Evolutionary conservation across 2,113 vertebrate genomes (phyloP).

Genomic region (Glaucomys volans): DNA sequence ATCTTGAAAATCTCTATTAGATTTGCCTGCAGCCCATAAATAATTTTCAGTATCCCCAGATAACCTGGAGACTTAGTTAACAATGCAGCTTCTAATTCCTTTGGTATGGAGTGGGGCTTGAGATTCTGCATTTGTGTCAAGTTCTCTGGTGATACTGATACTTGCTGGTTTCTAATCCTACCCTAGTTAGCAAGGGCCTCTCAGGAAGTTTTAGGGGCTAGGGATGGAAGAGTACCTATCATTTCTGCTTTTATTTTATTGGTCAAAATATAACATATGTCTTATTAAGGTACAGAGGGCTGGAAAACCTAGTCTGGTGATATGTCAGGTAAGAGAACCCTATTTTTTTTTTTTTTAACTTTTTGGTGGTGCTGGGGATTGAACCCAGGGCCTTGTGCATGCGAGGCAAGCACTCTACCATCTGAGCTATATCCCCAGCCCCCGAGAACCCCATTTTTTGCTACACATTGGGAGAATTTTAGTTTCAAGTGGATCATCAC

Average conservation of each 20-base stretch:
- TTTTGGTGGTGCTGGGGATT: too few relatives aligned
- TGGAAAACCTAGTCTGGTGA: not conserved
- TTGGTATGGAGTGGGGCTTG: not conserved
- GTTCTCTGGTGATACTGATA: not conserved
- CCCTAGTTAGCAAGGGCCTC: not conserved
- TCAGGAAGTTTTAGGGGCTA: not conserved
- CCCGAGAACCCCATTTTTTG: not conserved
- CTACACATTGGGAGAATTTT: not conserved
- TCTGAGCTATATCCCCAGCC: too few relatives aligned
- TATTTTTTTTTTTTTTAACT: too few relatives aligned
- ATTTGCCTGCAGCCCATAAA: not conserved
- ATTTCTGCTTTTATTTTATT: slow-evolving; percentile 18
- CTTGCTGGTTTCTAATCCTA: not conserved
- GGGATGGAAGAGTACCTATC: not conserved
- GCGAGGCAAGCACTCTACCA: too few relatives aligned
- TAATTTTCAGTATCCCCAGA: not conserved
- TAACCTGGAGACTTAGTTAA: not conserved
- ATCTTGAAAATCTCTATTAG: not conserved
- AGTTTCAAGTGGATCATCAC: not conserved
- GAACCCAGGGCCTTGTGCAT: too few relatives aligned
- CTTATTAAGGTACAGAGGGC: not conserved
- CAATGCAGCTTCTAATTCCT: not conserved
- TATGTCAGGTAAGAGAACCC: not conserved
- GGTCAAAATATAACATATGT: not conserved
- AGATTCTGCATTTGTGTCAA: not conserved